Evolutionary conservation across 2,113 vertebrate genomes (phyloP), one percentile per base, ranked within the genome.

Genomic region (Fulmarus glacialis): DNA sequence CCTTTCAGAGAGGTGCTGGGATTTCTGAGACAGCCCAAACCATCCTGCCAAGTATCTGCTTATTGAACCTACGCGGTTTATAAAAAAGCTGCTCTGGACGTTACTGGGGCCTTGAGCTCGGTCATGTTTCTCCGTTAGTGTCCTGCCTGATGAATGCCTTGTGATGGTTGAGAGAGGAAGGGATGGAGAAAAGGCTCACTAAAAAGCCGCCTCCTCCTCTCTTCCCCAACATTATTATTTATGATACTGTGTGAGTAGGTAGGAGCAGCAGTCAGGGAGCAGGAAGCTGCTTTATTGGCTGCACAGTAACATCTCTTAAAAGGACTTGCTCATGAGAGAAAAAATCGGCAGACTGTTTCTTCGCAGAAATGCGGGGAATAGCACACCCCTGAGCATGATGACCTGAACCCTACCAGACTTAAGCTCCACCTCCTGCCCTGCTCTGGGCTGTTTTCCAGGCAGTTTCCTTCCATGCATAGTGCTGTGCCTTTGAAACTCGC

Each of bases 281-380:
- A 80, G 7, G 12, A 90, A 45, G 30, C 36, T 89, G n/a, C 52
- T 53, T 47, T 53, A 10, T 58, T 48, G 62, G 42, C 20, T 52
- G 26, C 16, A 32, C 52, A 19, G 34, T 47, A 64, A 30, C 11
- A 47, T 43, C 34, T 81, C 47, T 20, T 85, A 40, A 47, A 82
- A 88, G 43, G 23, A 56, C 26, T 72, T 88, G 48, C 15, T 90
- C 5, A 13, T 21, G 24, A 71, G 14, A 63, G 22, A 45, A 66
- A 63, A 75, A 47, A 9, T 8, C 4, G 32, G 40, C 23, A 18
- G 11, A 8, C 24, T 27, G 9, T 63, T 87, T 24, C 5, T 48
- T 59, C 1, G 0, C 32, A 91, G 32, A 47, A 80, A 42, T 0
- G 1, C 1, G 6, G 20, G 48, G 26, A 77, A 42, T n/a, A 84